Base-by-base conservation (phyloP, 2,888 invertebrate genomes). In the Megamerina dolium region DNA sequence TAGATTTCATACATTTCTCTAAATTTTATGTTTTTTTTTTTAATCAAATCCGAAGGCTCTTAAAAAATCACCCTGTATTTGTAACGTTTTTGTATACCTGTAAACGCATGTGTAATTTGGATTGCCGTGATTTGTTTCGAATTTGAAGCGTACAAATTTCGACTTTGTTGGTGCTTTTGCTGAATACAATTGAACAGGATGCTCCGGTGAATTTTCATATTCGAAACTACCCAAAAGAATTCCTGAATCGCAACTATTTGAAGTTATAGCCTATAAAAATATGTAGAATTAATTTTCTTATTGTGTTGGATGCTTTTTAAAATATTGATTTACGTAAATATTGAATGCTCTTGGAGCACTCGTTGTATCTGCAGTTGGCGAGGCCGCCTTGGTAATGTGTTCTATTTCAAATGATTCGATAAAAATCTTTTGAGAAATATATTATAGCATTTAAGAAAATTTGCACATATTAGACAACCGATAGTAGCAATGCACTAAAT, bases 271-370 rank as follows among this genome's bases (percentile, higher is more conserved):
- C 63, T 63, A 27, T 2, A 17, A 21, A 2, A 12, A 32, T n/a
- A 1, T 13, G 23, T 18, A 18, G 29, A 12, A n/a, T 21, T 16
- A 30, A 20, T 31, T 29, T 13, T n/a, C n/a, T n/a, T n/a, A n/a
- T n/a, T n/a, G n/a, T n/a, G n/a, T n/a, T 8, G 23, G 10, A 23
- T 20, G 4, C 21, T 35, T 35, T 13, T 20, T 20, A 20, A 5
- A 18, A 20, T n/a, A 14, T 21, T 30, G 12, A 26, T 57, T 49
- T 49, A 64, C 65, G 37, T 52, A 54, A 40, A 64, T 54, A 13
- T 55, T 49, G 32, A 65, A 64, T 1, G 55, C 48, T 20, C 61
- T 64, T 1, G 66, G 66, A 5, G 65, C 66, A 39, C 57, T 65
- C 6, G 53, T 45, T 0, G 49, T 56, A 30, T 55, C 54, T 2